Percentiles rank a stretch among this genome's conserved stretches.
phyloP scores from a whole-genome alignment of 1,140 invertebrate genomes.

The Halyomorpha halys region DNA sequence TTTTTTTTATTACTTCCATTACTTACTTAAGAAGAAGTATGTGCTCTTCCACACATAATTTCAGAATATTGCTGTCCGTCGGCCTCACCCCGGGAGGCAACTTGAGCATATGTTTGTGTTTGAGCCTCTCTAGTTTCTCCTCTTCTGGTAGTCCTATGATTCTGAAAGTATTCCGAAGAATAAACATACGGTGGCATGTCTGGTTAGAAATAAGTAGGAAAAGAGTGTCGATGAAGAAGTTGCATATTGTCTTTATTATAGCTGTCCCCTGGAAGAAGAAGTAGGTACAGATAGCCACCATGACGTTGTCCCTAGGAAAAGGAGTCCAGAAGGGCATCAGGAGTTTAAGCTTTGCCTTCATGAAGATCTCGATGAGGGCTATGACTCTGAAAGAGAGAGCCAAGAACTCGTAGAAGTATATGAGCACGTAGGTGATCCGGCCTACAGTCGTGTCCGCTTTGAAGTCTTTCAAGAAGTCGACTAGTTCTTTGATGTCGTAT shows the following conservation, averaged over 20 bases:
- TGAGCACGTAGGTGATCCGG: not conserved
- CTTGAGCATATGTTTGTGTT: not conserved
- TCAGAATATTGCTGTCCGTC: not conserved
- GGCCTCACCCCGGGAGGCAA: not conserved
- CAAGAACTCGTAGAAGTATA: not conserved
- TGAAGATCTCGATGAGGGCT: not conserved
- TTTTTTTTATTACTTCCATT: not conserved
- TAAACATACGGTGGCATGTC: conserved; percentile 2
- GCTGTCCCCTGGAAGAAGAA: conserved; percentile 1
- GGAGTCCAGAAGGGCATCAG: conserved; percentile 18
- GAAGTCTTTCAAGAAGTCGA: not conserved
- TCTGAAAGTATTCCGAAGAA: not conserved
- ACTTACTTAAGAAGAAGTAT: conserved; percentile 11
- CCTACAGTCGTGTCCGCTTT: not conserved
- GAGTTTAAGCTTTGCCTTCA: not conserved
- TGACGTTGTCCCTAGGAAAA: not conserved
- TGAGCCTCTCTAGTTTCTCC: not conserved
- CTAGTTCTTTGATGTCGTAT: conserved; percentile 1
- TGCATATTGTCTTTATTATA: conserved; percentile 10
- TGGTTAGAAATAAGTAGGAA: conserved; percentile 8
- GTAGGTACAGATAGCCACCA: not conserved
- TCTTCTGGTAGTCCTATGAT: not conserved
- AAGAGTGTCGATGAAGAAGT: conserved; percentile 10
- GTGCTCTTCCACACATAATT: conserved; percentile 13
- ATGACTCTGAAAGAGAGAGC: not conserved